phyloP scores from a whole-genome alignment of 2,888 invertebrate genomes.

The Aelia acuminata region DNA sequence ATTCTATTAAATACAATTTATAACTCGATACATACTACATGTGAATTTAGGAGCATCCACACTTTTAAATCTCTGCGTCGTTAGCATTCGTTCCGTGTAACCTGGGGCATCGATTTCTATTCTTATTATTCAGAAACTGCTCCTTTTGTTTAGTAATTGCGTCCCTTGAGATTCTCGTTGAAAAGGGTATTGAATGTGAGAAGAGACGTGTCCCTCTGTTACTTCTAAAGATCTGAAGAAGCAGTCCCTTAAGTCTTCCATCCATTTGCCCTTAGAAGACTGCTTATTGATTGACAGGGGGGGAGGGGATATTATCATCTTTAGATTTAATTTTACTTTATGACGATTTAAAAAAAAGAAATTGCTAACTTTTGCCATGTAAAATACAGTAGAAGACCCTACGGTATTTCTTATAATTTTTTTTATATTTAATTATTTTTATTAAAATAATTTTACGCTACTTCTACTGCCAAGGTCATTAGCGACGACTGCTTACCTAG shows the following conservation, averaged over 20 bases:
- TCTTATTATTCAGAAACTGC: neutral
- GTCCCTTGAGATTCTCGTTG: neutral
- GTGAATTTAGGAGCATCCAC: neutral
- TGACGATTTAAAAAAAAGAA: too few relatives aligned
- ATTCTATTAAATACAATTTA: too few relatives aligned
- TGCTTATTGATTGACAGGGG: neutral
- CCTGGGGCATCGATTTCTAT: neutral
- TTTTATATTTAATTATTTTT: too few relatives aligned
- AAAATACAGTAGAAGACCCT: too few relatives aligned
- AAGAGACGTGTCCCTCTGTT: neutral
- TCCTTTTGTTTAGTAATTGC: neutral
- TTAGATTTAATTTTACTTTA: too few relatives aligned
- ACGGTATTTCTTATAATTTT: too few relatives aligned
- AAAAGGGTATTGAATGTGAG: neutral
- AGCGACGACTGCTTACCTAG: too few relatives aligned
- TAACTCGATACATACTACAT: too few relatives aligned
- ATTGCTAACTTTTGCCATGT: too few relatives aligned
- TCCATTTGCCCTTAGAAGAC: neutral
- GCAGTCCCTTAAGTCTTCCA: neutral
- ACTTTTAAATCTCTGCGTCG: neutral
- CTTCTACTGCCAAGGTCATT: too few relatives aligned
- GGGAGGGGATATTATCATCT: too few relatives aligned
- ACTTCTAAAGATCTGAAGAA: neutral
- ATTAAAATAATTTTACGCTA: too few relatives aligned
- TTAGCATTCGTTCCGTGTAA: neutral